These are phyloP conservation scores for Heliconius hortense DNA, from an alignment of 2,888 invertebrate genomes.

Conservation along the genomic window DNA sequence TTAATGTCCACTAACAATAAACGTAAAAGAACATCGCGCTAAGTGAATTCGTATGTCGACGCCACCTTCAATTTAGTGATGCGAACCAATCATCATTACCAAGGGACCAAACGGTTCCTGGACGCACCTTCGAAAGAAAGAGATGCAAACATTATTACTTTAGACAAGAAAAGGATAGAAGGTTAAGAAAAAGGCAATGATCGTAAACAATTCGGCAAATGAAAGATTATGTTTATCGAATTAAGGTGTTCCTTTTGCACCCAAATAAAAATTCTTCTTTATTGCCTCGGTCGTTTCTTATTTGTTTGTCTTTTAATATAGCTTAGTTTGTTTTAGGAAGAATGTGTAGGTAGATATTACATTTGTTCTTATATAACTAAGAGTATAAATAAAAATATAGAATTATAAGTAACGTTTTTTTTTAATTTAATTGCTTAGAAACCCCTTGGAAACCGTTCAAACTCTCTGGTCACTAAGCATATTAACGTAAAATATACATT, in stretches of 20 bases:
- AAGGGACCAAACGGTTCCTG: slow-evolving; percentile 48
- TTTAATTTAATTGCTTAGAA: too few species aligned
- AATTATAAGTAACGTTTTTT: too few species aligned
- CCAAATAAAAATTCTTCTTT: slow-evolving; percentile 74
- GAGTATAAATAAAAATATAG: too few species aligned
- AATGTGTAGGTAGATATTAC: not conserved
- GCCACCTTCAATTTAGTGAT: slow-evolving; percentile 70
- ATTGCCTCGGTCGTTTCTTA: slow-evolving; percentile 65
- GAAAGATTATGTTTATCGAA: slow-evolving; percentile 81
- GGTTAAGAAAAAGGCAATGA: slow-evolving; percentile 49
- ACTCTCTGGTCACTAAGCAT: too few species aligned
- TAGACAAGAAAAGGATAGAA: slow-evolving; percentile 49
- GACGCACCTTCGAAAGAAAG: slow-evolving; percentile 61
- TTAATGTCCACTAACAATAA: slow-evolving; percentile 45
- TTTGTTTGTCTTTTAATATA: slow-evolving; percentile 48
- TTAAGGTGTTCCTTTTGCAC: slow-evolving; percentile 68
- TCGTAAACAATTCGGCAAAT: slow-evolving; percentile 76
- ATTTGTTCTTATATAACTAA: too few species aligned
- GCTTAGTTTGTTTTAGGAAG: slow-evolving; percentile 39
- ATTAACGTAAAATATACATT: too few species aligned
- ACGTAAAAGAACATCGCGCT: slow-evolving; percentile 52
- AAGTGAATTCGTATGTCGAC: slow-evolving; percentile 79
- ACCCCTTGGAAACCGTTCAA: too few species aligned
- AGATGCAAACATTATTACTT: slow-evolving; percentile 46
- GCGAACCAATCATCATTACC: slow-evolving; percentile 77